Evolutionary conservation across 2,113 vertebrate genomes (phyloP), one percentile per base, ranked within the genome.

Genomic region (Chionodraco myersi): DNA sequence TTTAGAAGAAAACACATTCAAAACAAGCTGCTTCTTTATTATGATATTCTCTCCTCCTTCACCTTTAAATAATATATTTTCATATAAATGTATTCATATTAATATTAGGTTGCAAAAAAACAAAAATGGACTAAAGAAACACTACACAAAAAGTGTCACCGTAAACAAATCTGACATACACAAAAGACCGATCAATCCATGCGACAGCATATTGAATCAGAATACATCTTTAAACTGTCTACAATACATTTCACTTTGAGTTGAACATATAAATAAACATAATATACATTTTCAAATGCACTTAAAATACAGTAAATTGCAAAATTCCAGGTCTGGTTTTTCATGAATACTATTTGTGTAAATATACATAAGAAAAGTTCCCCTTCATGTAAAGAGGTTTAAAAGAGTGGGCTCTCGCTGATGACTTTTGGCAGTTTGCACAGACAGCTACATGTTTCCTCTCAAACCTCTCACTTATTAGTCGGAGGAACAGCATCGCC

Each of bases 351-450:
- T 62, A 9, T 72, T 72, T 51, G 30, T 53, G 13, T 41, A 21
- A 54, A 34, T 47, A 34, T 47, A 47, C 18, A 62, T 68, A 54
- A 60, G 36, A 67, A 74, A 82, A 61, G 63, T 41, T 65, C 9
- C 41, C n/a, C 15, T 45, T 80, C 60, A 79, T 69, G 68, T 70
- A 14, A 57, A 80, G 51, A 67, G 51, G 72, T 59, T 56, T n/a
- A 36, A 66, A 56, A 76, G 80, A 81, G 14, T 54, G 0, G 8
- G 3, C 59, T 75, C 56, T 53, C 2, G 18, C 60, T 21, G 67
- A 36, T 59, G 51, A 45, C 18, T 81, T 89, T 91, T 90, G 90
- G 86, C 89, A 82, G 75, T 85, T 86, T 84, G 85, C 58, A 87
- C 85, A 65, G 70, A 84, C 61, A 68, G 23, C 67, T 60, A 69